Conservation (phyloP, 2,797 vertebrate species). For the Cynopterus sphinx region DNA sequence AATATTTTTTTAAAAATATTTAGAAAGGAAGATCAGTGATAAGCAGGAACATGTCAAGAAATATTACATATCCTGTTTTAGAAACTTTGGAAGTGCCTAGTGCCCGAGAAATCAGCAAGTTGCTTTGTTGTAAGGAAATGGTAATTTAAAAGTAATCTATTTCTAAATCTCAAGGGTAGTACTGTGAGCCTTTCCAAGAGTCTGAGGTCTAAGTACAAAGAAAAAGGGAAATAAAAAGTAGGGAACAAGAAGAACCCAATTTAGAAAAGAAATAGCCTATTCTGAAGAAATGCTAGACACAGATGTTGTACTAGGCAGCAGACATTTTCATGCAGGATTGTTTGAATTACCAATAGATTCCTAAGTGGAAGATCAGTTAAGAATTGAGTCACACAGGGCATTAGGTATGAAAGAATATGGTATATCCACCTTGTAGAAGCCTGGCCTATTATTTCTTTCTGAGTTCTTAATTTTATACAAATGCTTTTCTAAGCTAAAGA, state of each 20-base stretch:
- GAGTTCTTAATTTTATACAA: not conserved
- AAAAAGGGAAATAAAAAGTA: conserved; percentile 54
- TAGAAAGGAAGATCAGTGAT: conserved; percentile 44
- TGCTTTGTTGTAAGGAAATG: conserved; percentile 52
- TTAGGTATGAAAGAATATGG: not conserved
- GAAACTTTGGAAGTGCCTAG: not conserved
- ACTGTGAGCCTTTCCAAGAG: not conserved
- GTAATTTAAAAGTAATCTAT: conserved; percentile 41
- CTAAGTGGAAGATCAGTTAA: not conserved
- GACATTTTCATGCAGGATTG: not conserved
- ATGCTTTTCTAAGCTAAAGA: not conserved
- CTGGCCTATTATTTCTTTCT: not conserved
- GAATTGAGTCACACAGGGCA: not conserved
- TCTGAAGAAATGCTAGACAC: not conserved
- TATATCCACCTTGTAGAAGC: not conserved
- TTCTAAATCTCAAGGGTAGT: conserved; percentile 14
- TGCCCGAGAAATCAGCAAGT: conserved; percentile 5
- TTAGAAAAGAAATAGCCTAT: conserved; percentile 39
- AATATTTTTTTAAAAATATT: conserved; percentile 3
- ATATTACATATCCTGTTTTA: conserved; percentile 37
- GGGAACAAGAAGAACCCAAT: conserved; percentile 29
- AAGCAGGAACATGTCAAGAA: conserved; percentile 9
- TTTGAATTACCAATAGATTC: not conserved
- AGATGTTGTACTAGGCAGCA: not conserved
- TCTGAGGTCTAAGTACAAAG: conserved; percentile 36